Evolutionary conservation across 1,140 invertebrate genomes (phyloP).

Genomic region (Psilanteris sp.): DNA sequence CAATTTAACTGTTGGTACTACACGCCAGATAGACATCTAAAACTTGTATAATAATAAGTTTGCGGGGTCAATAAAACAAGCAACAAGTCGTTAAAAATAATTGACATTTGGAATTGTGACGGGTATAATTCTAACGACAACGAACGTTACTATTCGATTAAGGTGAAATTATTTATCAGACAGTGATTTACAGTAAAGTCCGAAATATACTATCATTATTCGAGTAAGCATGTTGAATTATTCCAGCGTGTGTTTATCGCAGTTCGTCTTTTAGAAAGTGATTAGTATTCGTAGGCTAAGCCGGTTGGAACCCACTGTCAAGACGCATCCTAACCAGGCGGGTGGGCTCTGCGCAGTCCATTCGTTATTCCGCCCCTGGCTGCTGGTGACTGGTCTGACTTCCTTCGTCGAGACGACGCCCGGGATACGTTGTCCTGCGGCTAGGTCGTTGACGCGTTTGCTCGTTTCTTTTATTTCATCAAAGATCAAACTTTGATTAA

Average conservation of each 20-base stretch:
- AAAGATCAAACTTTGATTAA: background rate
- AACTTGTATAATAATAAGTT: too few relatives aligned
- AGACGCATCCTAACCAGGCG: conserved; percentile 56
- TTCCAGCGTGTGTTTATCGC: conserved; percentile 5
- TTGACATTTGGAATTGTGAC: too few relatives aligned
- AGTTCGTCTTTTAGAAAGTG: conserved; percentile 55
- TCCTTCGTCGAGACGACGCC: conserved; percentile 48
- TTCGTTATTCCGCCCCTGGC: conserved; percentile 70
- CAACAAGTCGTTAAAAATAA: too few relatives aligned
- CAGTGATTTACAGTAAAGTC: background rate
- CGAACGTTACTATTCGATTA: too few relatives aligned
- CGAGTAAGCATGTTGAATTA: background rate
- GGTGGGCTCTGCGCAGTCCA: conserved; percentile 62
- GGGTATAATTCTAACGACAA: too few relatives aligned
- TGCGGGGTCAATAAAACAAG: too few relatives aligned
- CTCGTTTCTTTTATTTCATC: conserved; percentile 35
- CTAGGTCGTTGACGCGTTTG: conserved; percentile 41
- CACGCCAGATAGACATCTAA: too few relatives aligned
- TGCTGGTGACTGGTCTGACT: conserved; percentile 41
- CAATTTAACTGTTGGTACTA: too few relatives aligned
- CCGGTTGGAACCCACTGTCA: conserved; percentile 44
- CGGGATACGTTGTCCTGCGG: conserved; percentile 38
- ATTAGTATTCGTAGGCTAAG: conserved; percentile 67
- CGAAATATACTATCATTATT: background rate
- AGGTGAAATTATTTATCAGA: too few relatives aligned